These are phyloP conservation scores for Phrynocephalus versicolor DNA, from an alignment of 2,113 vertebrate genomes.

Conservation along the genomic window DNA sequence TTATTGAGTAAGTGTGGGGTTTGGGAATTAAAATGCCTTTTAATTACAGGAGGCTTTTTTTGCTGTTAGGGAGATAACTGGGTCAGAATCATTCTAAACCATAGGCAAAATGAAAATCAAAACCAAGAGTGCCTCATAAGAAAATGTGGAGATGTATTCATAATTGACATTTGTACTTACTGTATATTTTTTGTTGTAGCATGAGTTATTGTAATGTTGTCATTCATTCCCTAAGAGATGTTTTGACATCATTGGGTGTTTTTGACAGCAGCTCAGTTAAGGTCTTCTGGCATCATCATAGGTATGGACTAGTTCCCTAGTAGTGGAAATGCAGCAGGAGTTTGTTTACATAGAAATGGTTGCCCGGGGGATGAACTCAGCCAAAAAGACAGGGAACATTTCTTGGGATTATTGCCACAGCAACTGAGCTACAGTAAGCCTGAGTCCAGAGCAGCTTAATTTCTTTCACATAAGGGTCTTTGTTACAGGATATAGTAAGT, in stretches of 20 bases:
- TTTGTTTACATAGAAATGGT: constrained; percentile 28
- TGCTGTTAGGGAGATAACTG: background rate
- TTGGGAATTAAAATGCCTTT: no score
- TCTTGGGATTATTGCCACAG: constrained; percentile 29
- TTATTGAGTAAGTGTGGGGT: background rate
- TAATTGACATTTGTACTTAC: background rate
- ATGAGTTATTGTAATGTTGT: background rate
- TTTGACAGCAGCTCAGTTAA: constrained; percentile 15
- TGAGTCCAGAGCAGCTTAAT: constrained; percentile 30
- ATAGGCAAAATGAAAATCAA: background rate
- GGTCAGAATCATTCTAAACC: background rate
- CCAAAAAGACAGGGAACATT: background rate
- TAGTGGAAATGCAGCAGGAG: constrained; percentile 2
- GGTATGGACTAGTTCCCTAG: constrained; percentile 9
- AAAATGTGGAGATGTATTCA: background rate
- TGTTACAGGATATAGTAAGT: constrained; percentile 12
- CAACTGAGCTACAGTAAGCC: constrained; percentile 23
- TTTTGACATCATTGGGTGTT: constrained; percentile 16
- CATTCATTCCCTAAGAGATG: background rate
- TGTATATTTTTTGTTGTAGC: constrained; percentile 12
- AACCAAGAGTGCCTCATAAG: background rate
- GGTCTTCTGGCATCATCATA: constrained; percentile 12
- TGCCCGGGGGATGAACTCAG: constrained; percentile 28
- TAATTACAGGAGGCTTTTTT: background rate
- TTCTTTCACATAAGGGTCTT: constrained; percentile 29